Base-by-base conservation (phyloP, 1,140 invertebrate genomes). In the Mya arenaria region DNA sequence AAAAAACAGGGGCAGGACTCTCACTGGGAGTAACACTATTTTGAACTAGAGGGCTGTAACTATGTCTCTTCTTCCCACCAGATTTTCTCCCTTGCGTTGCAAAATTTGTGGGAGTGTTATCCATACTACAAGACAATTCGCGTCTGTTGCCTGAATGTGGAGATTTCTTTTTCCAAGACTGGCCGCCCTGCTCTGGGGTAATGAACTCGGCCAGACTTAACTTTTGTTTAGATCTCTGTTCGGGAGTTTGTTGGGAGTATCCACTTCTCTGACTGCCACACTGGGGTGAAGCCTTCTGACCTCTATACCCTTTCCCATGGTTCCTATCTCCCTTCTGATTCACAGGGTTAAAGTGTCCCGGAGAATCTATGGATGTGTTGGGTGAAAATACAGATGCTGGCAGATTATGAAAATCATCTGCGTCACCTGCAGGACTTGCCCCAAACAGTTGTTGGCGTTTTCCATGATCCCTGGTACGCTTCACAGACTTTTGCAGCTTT, bases 391-490 rank as follows among this genome's bases (percentile, higher is more conserved):
- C 79, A 0, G 69, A 82, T 52, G 69, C 10, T 15, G 79, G 71
- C 23, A 82, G 62, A 28, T 34, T 63, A 30, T 39, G 37, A 13
- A 74, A 52, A 41, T 82, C 79, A 66, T 82, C 79, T 34, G 44
- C 1, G 36, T 82, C 79, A n/a, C 41, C 58, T 1, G 69, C 68
- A 36, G 79, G 79, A 66, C 56, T 73, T 10, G 79, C 69, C 5
- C 79, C 79, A 82, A 82, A 82, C 25, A 82, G 37, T 34, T 82
- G 79, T 32, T 73, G 68, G 13, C 79, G 41, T 36, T 82, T 82
- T 3, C 60, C 48, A 56, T 34, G 37, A 19, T 65, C 62, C 41
- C 36, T 65, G 4, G 19, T 73, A 25, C 41, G 25, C 34, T 74
- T 82, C 10, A 82, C 44, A 39, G 60, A 66, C n/a, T 82, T 82